A percentile compares a stretch with the other conserved stretches of the same genome.
phyloP scores from a whole-genome alignment of 1,140 invertebrate genomes.

The Polyergus mexicanus region DNA sequence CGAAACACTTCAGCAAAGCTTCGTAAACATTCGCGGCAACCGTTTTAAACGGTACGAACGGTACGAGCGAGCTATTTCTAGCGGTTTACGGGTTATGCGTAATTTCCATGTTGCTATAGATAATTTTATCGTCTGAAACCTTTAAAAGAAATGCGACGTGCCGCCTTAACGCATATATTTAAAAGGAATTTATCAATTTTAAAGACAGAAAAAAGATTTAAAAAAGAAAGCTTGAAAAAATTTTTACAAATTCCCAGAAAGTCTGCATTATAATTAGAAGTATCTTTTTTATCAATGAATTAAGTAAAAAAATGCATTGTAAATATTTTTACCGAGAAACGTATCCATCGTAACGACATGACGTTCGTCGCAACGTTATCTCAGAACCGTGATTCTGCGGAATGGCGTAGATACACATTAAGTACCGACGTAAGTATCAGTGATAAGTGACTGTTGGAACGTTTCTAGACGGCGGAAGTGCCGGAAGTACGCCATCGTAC shows the following conservation, averaged over 20 bases:
- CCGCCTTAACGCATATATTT: background rate
- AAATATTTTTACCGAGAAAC: constrained; percentile 18
- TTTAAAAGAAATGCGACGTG: background rate
- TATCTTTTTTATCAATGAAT: constrained; percentile 3
- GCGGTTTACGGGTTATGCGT: background rate
- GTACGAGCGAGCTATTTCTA: background rate
- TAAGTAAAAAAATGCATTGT: background rate
- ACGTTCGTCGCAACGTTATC: constrained; percentile 33
- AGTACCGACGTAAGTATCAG: constrained; percentile 46
- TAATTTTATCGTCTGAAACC: background rate
- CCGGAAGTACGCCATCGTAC: constrained; percentile 28
- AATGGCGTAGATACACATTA: constrained; percentile 37
- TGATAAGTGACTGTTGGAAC: constrained; percentile 53
- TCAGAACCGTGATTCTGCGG: constrained; percentile 20
- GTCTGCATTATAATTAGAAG: too few relatives aligned
- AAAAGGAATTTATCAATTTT: background rate
- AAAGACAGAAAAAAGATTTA: background rate
- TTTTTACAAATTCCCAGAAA: too few relatives aligned
- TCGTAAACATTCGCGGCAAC: constrained; percentile 1
- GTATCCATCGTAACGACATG: background rate
- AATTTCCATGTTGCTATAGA: background rate
- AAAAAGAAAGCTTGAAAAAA: too few relatives aligned
- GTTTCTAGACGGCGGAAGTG: constrained; percentile 33
- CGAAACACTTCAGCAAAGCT: constrained; percentile 9
- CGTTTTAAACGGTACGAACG: background rate